phyloP scores from a whole-genome alignment of 2,113 vertebrate genomes.

The Phrynosoma platyrhinos region DNA sequence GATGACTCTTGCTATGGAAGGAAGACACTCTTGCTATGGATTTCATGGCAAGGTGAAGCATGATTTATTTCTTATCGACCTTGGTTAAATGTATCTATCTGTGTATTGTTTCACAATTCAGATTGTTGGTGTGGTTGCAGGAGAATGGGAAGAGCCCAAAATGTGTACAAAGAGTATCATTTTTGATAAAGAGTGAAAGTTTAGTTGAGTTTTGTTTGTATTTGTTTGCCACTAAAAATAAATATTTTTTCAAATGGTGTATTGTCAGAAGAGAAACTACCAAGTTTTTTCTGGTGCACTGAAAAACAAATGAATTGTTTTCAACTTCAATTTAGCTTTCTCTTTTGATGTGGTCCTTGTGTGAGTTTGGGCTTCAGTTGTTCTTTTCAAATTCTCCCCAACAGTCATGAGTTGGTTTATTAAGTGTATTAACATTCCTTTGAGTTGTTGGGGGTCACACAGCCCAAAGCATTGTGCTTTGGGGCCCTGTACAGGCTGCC shows the following conservation, averaged over 20 bases:
- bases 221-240: not conserved
- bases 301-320: constrained; percentile 25
- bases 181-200: not conserved
- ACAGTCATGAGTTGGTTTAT: not conserved
- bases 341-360: constrained; percentile 10
- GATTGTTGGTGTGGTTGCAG: not conserved
- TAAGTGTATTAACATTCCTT: not conserved
- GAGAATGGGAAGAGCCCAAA: not conserved
- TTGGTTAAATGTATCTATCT: not conserved
- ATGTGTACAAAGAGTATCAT: not conserved
- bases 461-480: not conserved
- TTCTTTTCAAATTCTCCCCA: not conserved
- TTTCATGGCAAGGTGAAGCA: too few relatives aligned
- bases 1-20: not conserved
- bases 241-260: too few relatives aligned
- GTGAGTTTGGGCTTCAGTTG: not conserved
- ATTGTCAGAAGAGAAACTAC: not conserved
- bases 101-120: not conserved
- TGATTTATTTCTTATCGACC: too few relatives aligned
- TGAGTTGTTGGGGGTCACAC: not conserved
- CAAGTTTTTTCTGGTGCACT: constrained; percentile 16
- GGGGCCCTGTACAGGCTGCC: too few relatives aligned
- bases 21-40: not conserved
- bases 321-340: constrained; percentile 20
- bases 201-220: not conserved